Base-by-base conservation (phyloP, 2,888 invertebrate species). In the Noctua janthina region DNA sequence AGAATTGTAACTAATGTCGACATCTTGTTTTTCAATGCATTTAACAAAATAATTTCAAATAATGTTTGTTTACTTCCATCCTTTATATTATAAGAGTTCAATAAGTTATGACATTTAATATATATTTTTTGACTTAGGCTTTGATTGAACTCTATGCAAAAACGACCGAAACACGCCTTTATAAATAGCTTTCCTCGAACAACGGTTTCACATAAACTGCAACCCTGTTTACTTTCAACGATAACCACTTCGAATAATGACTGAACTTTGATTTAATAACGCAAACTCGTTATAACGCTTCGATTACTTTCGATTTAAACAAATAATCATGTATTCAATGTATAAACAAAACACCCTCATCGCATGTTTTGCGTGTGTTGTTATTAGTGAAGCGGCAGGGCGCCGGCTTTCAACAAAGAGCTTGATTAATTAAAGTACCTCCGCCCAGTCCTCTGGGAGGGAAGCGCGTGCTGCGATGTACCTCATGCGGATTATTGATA, bases 341-440 rank as follows among this genome's bases (percentile, higher is more conserved):
- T 92, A 92, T 91, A 95, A 94, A 95, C 93, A 94, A 92, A 92
- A 92, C 94, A 92, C 94, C 95, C 94, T 90, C 91, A 84, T 91
- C 90, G 93, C 91, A 92, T 93, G 93, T 93, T 93, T 94, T 93
- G 93, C 94, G 93, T 94, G 94, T 91, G 93, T 90, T 92, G 94
- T 93, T 94, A 95, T 95, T 95, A 95, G 93, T 90, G 88, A 81
- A 92, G 92, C 95, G 87, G 92, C 93, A 92, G 95, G 94, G 93
- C 88, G 93, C 89, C 92, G 90, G 91, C 92, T 91, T 93, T 93
- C 93, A 92, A 95, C 96, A 95, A 95, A 95, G 96, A 93, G 95
- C 93, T 94, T 95, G 94, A 96, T 96, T 96, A 96, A 96, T 96
- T 96, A 96, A 96, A 96, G 95, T 95, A 95, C 96, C 94, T 93